Percentiles rank a stretch among this genome's conserved stretches.
Evolutionary conservation across 1,140 invertebrate species (phyloP).

Genomic region (Euschistus heros): DNA sequence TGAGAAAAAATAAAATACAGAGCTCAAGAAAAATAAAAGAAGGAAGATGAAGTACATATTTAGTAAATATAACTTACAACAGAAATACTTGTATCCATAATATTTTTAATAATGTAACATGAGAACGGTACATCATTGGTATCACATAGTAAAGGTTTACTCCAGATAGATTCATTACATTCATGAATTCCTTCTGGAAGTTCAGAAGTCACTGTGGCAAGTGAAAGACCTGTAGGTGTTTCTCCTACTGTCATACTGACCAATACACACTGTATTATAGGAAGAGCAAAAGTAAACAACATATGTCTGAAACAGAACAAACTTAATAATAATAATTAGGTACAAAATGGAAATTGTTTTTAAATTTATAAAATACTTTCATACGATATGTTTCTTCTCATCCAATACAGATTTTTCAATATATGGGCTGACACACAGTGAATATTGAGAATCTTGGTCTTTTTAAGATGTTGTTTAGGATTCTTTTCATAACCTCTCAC

Average conservation of each 20-base stretch:
- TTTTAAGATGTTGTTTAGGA: constrained; percentile 7
- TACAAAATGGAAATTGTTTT: background rate
- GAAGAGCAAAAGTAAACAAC: constrained; percentile 21
- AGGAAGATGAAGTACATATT: too few relatives aligned
- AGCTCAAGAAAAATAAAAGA: too few relatives aligned
- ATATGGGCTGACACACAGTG: constrained; percentile 22
- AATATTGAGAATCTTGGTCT: constrained; percentile 7
- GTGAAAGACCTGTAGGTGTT: constrained; percentile 15
- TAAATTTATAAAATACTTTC: background rate
- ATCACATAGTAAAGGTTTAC: background rate
- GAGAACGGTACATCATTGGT: background rate
- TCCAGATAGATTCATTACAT: background rate
- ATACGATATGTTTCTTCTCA: constrained; percentile 25
- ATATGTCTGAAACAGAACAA: constrained; percentile 19
- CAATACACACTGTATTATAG: constrained; percentile 18
- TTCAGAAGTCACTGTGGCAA: constrained; percentile 20
- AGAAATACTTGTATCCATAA: background rate
- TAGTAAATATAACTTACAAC: background rate
- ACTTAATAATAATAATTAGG: background rate
- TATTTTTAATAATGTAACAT: constrained; percentile 15
- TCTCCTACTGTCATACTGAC: constrained; percentile 20
- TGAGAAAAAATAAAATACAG: constrained; percentile 14
- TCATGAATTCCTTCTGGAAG: background rate
- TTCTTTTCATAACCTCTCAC: background rate
- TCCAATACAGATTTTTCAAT: constrained; percentile 24